Conservation (phyloP, 2,113 vertebrate species). For the Halichoerus grypus region DNA sequence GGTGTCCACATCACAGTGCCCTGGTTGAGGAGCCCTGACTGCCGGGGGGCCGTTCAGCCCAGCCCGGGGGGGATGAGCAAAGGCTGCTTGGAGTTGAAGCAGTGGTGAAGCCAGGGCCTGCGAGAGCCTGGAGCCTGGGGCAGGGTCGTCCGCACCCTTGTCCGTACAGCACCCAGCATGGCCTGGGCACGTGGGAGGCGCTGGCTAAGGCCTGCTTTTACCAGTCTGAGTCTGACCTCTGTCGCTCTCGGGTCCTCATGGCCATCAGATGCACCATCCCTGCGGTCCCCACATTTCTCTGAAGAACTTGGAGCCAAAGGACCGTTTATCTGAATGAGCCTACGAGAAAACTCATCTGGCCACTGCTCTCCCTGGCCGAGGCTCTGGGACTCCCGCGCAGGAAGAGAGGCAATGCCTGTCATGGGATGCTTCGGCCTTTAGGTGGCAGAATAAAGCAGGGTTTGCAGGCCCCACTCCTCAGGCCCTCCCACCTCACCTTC, state of each 20-base stretch:
- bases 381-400: rapidly evolving
- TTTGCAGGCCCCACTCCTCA: neutral
- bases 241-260: rapidly evolving
- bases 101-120: neutral
- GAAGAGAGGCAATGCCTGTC: neutral
- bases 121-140: neutral
- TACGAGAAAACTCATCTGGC: rapidly evolving
- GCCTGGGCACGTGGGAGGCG: rapidly evolving
- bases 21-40: neutral
- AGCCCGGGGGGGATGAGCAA: neutral
- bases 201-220: neutral
- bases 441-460: slow-evolving; percentile 75
- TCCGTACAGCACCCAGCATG: rapidly evolving
- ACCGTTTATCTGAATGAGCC: neutral
- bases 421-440: slow-evolving; percentile 14
- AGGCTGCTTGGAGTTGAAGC: rapidly evolving
- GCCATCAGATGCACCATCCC: rapidly evolving
- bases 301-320: neutral
- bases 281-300: neutral
- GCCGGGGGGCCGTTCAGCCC: neutral
- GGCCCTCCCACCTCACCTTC: neutral
- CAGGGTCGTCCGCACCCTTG: rapidly evolving
- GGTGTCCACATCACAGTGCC: rapidly evolving
- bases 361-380: neutral
- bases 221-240: neutral